Conservation (phyloP, 2,888 invertebrate species). For the Lithophane leautieri region DNA sequence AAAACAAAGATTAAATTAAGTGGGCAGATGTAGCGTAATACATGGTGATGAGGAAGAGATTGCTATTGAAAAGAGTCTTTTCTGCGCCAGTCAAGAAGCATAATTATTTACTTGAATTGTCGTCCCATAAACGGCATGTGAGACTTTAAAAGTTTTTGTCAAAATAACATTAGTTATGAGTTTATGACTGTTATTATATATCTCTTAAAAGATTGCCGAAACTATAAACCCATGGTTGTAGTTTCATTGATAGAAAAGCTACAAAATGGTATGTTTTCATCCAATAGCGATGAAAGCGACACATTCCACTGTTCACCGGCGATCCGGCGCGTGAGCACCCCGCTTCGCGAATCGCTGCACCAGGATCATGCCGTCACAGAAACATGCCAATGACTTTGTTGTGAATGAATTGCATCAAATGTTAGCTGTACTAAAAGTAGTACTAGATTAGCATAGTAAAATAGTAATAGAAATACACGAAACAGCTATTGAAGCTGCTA, state of each 20-base stretch:
- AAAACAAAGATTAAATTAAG: no score
- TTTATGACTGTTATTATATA: no score
- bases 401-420: conserved; percentile 21
- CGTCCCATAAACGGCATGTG: no score
- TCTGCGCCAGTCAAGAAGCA: no score
- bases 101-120: no score
- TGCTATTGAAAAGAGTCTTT: no score
- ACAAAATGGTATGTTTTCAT: neutral
- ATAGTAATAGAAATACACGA: fast-evolving
- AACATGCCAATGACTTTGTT: conserved; percentile 25
- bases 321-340: conserved; percentile 52
- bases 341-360: conserved; percentile 34
- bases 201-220: neutral
- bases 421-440: neutral
- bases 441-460: neutral
- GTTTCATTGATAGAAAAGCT: neutral
- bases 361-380: conserved; percentile 53
- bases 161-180: no score
- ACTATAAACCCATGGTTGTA: neutral
- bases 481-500: neutral
- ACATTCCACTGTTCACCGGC: conserved; percentile 38
- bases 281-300: conserved; percentile 28
- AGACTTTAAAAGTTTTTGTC: no score
- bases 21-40: no score
- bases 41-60: no score